Conservation (phyloP, 2,888 invertebrate genomes). For the Calliphora vomitoria region DNA sequence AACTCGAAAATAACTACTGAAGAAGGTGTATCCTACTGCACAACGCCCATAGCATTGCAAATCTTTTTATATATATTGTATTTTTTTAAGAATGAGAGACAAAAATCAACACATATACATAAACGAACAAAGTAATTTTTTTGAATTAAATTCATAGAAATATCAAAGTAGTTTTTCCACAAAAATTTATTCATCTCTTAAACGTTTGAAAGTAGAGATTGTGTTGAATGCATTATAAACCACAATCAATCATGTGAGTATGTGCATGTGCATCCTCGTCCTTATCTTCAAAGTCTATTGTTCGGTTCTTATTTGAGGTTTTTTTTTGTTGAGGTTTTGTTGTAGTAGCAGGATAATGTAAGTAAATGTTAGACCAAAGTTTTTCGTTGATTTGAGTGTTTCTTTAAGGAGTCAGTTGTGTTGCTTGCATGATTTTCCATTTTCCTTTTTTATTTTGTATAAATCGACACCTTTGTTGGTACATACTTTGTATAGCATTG, state of each 20-base stretch:
- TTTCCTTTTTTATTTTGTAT: slow-evolving; percentile 36
- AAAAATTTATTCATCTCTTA: slow-evolving; percentile 43
- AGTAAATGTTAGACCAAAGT: slow-evolving; percentile 33
- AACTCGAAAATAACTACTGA: slow-evolving; percentile 52
- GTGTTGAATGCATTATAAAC: slow-evolving; percentile 60
- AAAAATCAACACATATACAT: background rate
- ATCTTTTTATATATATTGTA: slow-evolving; percentile 5
- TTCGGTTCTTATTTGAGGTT: slow-evolving; percentile 52
- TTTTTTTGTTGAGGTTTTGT: slow-evolving; percentile 45
- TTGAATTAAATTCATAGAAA: slow-evolving; percentile 47
- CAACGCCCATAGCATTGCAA: slow-evolving; percentile 50
- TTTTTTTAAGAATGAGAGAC: background rate
- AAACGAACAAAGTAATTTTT: slow-evolving; percentile 10
- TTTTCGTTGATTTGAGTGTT: slow-evolving; percentile 18
- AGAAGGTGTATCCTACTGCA: slow-evolving; percentile 57
- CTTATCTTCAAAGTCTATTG: slow-evolving; percentile 25
- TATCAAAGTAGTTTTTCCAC: slow-evolving; percentile 34
- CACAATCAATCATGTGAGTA: slow-evolving; percentile 70
- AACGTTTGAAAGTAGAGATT: slow-evolving; percentile 28
- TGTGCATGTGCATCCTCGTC: slow-evolving; percentile 45
- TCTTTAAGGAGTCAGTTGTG: slow-evolving; percentile 31
- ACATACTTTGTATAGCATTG: slow-evolving; percentile 21
- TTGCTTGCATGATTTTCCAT: slow-evolving; percentile 23
- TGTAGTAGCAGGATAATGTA: slow-evolving; percentile 42
- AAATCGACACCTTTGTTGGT: slow-evolving; percentile 71